Base-by-base conservation (phyloP, 1,140 invertebrate genomes). In the Bradynema listronoti region DNA sequence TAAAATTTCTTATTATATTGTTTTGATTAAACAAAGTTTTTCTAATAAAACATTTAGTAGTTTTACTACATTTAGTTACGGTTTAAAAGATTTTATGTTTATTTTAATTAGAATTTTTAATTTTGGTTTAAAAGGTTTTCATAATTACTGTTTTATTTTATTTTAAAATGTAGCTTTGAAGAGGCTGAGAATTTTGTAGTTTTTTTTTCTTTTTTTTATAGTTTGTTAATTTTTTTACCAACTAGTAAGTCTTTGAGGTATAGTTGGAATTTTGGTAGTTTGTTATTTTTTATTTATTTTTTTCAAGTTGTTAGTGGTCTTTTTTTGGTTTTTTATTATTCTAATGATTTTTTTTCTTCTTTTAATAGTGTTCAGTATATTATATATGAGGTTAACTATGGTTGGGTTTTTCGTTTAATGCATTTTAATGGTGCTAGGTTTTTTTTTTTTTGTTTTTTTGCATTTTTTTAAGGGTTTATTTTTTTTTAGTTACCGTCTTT, bases 391-490 rank as follows among this genome's bases (percentile, higher is more conserved):
- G 45, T 68, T 16, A 69, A 69, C 45, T 72, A 24, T 63, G 66
- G 66, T 25, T 69, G 68, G 41, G 33, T 69, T 1, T 52, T 69
- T 24, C 69, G 69, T 4, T 36, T 66, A 24, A 50, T 69, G 36
- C 66, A 69, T 71, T 65, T 68, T 64, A 69, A 69, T 68, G 58
- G 65, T n/a, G 69, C 66, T 39, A 73, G 66, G n/a, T 50, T 69
- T 59, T 72, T 69, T 65, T 69, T 69, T 69, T 66, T 67, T 65
- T 53, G 11, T 69, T 2, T 69, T 60, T 64, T 58, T 69, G 16
- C 69, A 69, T 61, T 69, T 72, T 22, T 72, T 69, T 39, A 72
- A 71, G 32, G 63, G 56, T 3, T 54, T 69, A 33, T 72, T 73
- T 32, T 65, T 65, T 58, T 24, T 14, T 22, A 69, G 59, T 65